Evolutionary conservation across 2,113 vertebrate genomes (phyloP).

Genomic region (Tauraco erythrolophus): DNA sequence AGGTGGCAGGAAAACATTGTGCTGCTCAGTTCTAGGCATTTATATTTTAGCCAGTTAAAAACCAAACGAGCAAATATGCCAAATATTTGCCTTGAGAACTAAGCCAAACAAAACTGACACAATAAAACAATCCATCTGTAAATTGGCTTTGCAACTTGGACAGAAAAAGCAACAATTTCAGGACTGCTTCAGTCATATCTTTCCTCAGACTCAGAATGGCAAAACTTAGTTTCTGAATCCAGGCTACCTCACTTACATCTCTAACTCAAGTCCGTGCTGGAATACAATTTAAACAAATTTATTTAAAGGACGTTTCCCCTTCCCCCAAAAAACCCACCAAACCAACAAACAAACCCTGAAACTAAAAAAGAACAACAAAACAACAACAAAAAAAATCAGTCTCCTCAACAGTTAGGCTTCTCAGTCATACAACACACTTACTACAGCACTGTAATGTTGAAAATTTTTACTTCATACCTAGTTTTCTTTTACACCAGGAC

Average conservation of each 20-base stretch:
- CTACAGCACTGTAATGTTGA: neutral
- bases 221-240: neutral
- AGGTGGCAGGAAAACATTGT: neutral
- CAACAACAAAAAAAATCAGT: no score
- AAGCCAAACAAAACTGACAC: conserved; percentile 1
- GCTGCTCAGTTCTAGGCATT: neutral
- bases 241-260: neutral
- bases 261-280: neutral
- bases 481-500: neutral
- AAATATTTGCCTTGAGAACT: conserved; percentile 1
- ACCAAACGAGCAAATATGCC: neutral
- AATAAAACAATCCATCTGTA: neutral
- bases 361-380: neutral
- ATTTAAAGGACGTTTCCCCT: neutral
- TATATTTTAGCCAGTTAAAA: neutral
- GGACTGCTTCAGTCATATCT: neutral
- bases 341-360: no score
- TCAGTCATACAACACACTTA: neutral
- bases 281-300: neutral
- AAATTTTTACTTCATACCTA: neutral
- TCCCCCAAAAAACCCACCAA: no score
- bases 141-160: neutral
- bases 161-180: neutral
- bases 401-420: neutral
- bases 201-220: neutral